A percentile compares a stretch with the other conserved stretches of the same genome.
Evolutionary conservation across 2,797 vertebrate species (phyloP).

Genomic region (Lepilemur septentrionalis): DNA sequence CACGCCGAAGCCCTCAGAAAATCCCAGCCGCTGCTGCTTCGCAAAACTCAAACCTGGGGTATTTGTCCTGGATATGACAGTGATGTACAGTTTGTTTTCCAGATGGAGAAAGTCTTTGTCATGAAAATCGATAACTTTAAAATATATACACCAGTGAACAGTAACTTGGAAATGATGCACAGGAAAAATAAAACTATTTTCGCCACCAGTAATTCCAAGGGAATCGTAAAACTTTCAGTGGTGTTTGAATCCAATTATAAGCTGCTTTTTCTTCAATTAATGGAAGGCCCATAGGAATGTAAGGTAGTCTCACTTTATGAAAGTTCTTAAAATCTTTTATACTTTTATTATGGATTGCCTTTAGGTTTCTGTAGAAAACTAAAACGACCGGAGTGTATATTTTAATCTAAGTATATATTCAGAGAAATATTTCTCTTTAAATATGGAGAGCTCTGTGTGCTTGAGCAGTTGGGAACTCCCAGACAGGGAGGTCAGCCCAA

Average conservation of each 20-base stretch:
- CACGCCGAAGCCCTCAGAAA: constrained; percentile 33
- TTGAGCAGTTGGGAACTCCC: too few species aligned
- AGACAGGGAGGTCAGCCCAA: too few species aligned
- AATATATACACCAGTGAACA: constrained; percentile 51
- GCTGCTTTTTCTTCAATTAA: constrained; percentile 51
- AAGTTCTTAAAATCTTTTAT: constrained; percentile 66
- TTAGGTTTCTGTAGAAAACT: constrained; percentile 49
- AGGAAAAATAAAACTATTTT: constrained; percentile 60
- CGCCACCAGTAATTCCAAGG: constrained; percentile 76
- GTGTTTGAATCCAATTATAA: constrained; percentile 69
- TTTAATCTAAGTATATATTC: background rate
- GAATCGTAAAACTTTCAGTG: constrained; percentile 73
- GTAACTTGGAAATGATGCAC: constrained; percentile 78
- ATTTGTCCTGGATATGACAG: constrained; percentile 72
- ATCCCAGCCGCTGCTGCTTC: constrained; percentile 60
- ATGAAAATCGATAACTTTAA: constrained; percentile 60
- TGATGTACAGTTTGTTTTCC: constrained; percentile 73
- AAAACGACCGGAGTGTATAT: background rate
- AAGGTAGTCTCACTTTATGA: constrained; percentile 50
- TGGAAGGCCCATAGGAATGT: constrained; percentile 67
- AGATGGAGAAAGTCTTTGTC: constrained; percentile 67
- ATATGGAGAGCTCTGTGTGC: background rate
- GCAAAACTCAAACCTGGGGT: constrained; percentile 56
- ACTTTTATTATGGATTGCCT: constrained; percentile 34
- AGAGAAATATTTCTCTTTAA: constrained; percentile 20